A percentile compares a stretch with the other conserved stretches of the same genome.
These are phyloP conservation scores for Hybos culiciformis DNA, from an alignment of 2,888 invertebrate genomes.

Conservation along the genomic window DNA sequence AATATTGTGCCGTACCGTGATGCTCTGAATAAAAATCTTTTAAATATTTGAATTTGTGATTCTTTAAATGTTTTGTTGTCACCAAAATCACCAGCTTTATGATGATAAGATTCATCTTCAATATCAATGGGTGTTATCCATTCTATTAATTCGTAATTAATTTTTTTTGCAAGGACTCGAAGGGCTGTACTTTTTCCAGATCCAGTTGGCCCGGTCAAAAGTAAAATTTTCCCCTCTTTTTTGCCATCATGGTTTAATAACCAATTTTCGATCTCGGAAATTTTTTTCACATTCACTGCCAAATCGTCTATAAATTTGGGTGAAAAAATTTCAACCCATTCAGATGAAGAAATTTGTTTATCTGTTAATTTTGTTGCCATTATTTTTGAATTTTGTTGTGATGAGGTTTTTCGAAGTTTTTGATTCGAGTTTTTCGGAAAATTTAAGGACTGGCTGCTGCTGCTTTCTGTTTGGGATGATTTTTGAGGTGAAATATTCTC, in stretches of 20 bases:
- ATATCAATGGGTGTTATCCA: slow-evolving; percentile 73
- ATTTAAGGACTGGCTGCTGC: background rate
- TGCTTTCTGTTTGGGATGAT: background rate
- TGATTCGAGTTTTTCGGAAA: background rate
- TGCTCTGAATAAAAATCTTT: slow-evolving; percentile 62
- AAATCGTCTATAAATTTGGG: slow-evolving; percentile 47
- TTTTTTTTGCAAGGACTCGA: slow-evolving; percentile 47
- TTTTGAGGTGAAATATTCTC: background rate
- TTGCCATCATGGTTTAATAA: slow-evolving; percentile 29
- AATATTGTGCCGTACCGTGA: slow-evolving; percentile 59
- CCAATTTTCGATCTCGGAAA: slow-evolving; percentile 60
- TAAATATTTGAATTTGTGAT: slow-evolving; percentile 55
- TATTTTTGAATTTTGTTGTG: background rate
- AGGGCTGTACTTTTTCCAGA: slow-evolving; percentile 70
- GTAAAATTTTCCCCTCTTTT: slow-evolving; percentile 40
- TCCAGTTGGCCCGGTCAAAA: slow-evolving; percentile 73
- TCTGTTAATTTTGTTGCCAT: background rate
- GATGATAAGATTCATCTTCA: slow-evolving; percentile 37
- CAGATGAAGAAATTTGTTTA: slow-evolving; percentile 17
- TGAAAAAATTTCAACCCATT: slow-evolving; percentile 48
- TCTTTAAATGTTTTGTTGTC: slow-evolving; percentile 25
- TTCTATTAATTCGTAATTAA: slow-evolving; percentile 42
- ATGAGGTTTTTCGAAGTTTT: background rate
- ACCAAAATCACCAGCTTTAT: too few relatives aligned
- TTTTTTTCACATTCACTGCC: slow-evolving; percentile 60